phyloP scores from a whole-genome alignment of 2,797 vertebrate species.

The Zalophus californianus region DNA sequence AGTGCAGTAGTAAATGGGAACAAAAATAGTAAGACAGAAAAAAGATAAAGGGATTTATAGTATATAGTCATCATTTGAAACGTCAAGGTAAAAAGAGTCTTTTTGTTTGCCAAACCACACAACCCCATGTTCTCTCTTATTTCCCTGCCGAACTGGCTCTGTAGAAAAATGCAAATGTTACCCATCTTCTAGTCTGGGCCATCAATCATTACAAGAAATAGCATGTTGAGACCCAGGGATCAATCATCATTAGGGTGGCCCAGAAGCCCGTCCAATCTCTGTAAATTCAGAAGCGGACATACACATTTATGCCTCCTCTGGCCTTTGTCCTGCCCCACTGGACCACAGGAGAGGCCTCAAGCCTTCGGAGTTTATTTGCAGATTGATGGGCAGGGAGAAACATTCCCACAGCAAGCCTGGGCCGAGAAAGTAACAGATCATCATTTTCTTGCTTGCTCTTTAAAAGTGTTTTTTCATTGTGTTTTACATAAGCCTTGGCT shows the following conservation, averaged over 20 bases:
- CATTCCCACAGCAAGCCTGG: not conserved
- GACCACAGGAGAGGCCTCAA: too few species aligned
- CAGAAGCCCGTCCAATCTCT: not conserved
- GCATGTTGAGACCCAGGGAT: not conserved
- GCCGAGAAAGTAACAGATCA: not conserved
- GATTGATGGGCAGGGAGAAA: not conserved
- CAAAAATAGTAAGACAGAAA: not conserved
- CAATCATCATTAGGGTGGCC: not conserved
- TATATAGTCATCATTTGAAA: not conserved
- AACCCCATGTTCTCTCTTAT: accelerated
- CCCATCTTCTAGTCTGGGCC: not conserved
- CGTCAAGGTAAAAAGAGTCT: not conserved
- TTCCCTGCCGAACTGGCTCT: not conserved
- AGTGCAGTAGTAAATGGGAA: not conserved
- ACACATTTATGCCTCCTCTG: accelerated
- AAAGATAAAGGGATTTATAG: too few species aligned
- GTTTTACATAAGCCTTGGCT: not conserved
- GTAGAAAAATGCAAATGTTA: not conserved
- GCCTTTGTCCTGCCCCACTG: accelerated
- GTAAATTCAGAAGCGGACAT: not conserved
- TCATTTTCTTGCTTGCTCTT: not conserved
- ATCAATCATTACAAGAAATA: not conserved
- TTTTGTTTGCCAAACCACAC: not conserved
- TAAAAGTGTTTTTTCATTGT: not conserved
- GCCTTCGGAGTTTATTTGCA: not conserved